Percentiles rank a stretch among this genome's conserved stretches.
phyloP scores from a whole-genome alignment of 2,888 invertebrate genomes.

The Drosophila putrida region DNA sequence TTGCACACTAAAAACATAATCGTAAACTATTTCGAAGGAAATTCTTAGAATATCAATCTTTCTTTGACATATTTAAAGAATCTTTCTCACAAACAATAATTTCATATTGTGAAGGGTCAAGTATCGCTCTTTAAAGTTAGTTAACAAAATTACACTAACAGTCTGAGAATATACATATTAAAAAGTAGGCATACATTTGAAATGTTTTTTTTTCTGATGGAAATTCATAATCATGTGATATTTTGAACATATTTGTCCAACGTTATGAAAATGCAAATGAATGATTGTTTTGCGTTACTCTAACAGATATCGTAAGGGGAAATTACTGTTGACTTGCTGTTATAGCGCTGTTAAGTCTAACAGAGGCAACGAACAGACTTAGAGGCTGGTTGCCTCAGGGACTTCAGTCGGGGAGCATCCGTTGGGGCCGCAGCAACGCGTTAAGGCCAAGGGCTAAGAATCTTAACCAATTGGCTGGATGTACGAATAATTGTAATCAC shows the following conservation, averaged over 20 bases:
- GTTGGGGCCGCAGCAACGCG: slow-evolving; percentile 57
- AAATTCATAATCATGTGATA: no score
- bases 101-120: not conserved
- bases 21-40: not conserved
- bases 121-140: no score
- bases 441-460: slow-evolving; percentile 16
- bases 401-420: slow-evolving; percentile 62
- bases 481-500: slow-evolving; percentile 21
- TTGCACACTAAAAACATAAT: slow-evolving; percentile 50
- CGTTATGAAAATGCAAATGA: no score
- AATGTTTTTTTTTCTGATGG: no score
- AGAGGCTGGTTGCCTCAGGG: slow-evolving; percentile 21
- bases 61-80: slow-evolving; percentile 1
- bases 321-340: slow-evolving; percentile 26
- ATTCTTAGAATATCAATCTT: slow-evolving; percentile 25
- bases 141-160: no score
- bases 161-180: no score
- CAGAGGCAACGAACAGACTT: slow-evolving; percentile 2
- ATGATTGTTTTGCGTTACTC: slow-evolving; percentile 5
- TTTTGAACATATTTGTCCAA: no score
- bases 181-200: no score
- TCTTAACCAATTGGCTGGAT: slow-evolving; percentile 27
- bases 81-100: not conserved
- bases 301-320: slow-evolving; percentile 75
- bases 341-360: slow-evolving; percentile 38